Base-by-base conservation (phyloP, 35 echinoderm and acorn worm genomes). In the Nesometra sesokonis region DNA sequence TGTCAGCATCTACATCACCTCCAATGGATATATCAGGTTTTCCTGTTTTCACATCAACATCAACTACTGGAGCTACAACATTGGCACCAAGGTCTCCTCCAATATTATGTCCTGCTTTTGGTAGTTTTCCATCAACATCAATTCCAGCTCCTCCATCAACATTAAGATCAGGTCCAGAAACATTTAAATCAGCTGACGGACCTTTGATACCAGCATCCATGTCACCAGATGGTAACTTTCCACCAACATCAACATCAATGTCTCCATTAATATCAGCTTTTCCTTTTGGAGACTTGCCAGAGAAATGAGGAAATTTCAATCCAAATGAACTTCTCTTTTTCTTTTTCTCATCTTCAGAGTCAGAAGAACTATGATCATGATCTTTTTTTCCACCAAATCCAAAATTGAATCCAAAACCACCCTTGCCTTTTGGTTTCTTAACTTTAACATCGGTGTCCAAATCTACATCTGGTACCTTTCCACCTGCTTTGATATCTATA, bases 401-500 rank as follows among this genome's bases (percentile, higher is more conserved):
- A 67, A 67, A 43, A 7, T 15, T 15, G 15, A 43, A 67, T 67
- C 52, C 52, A 67, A 67, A 67, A 5, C 52, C 52, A 13, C 52
- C 52, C 23, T 67, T 67, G 52, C 7, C 21, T 67, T 67, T 67
- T 19, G 52, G 52, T 67, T 67, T 67, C 21, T 67, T 67, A 5
- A 67, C 23, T 67, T 67, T 67, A 67, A 67, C 52, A 67, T 67
- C 23, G 2, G 52, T 27, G 23, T 67, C 52, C 52, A 67, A 67
- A 67, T 67, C 52, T 67, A 27, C 52, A 67, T 67, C 52, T 17
- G 52, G 52, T 19, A 77, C 85, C 76, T 84, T 76, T 77, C 47
- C 77, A 84, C 31, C 79, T 35, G 82, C 82, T 29, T 82, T 86
- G 4, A 91, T 78, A 40, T 91, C 85, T 30, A 76, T 47, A 84